Evolutionary conservation across 2,888 invertebrate genomes (phyloP), one percentile per base, ranked within the genome.

Genomic region (Fissipunctia ypsillon): DNA sequence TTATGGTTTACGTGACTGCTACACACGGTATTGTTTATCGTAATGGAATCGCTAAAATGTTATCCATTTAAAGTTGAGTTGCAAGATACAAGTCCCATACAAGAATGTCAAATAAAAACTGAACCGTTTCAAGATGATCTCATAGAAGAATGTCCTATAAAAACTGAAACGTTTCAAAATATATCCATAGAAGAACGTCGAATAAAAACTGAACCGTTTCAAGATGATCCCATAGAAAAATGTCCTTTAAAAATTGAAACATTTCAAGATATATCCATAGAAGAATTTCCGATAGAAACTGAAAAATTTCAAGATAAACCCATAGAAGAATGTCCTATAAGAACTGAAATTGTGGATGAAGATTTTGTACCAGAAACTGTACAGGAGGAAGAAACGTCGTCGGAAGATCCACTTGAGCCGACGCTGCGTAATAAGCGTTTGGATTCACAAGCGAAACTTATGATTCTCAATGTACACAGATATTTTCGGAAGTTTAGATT

Each of bases 401-500:
- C 38, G 16, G 6, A 28, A 25, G 74, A 74, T 28, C 57, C 74
- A 19, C 43, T 74, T 14, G n/a, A 16, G 50, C 74, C 74, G 2
- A 52, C 50, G 35, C 22, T 68, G 14, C 5, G 7, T 25, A n/a
- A n/a, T 3, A 35, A 9, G 43, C 10, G 1, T 2, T 79, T 76
- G n/a, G 35, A 57, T 63, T 28, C 50, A 12, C 72, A 76, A 56
- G 54, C 76, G 5, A 76, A 61, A 70, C 54, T 70, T 5, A 76
- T 76, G 76, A 14, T 79, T 19, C 31, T 76, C 10, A 76, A 76
- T 57, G 76, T 76, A 3, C n/a, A 41, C 28, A 78, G 19, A 50
- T 76, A 79, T 63, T 56, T 76, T 35, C 35, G 19, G n/a, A 61
- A 56, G 50, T 63, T 50, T 22, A 41, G 28, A 63, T 2, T 76